Evolutionary conservation across 2,888 invertebrate genomes (phyloP).

Genomic region (Hedychridium roseum): DNA sequence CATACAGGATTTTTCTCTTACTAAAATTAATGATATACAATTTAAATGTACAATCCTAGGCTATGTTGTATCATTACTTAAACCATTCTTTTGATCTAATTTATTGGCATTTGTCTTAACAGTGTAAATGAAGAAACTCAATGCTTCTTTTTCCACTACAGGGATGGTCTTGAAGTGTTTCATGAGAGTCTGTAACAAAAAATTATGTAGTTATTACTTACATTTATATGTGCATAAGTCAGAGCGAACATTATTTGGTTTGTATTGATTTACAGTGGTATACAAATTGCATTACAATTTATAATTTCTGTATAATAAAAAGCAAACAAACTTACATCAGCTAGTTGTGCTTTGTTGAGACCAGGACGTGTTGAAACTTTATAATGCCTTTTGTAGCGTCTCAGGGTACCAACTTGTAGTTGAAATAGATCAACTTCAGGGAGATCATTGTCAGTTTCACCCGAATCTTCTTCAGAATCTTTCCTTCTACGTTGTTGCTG

Average conservation of each 20-base stretch:
- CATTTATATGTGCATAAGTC: not conserved
- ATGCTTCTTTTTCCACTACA: slow-evolving; percentile 92
- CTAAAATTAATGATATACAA: slow-evolving; percentile 34
- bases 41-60: slow-evolving; percentile 28
- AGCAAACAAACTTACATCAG: slow-evolving; percentile 89
- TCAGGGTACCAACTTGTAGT: slow-evolving; percentile 91
- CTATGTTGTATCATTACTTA: slow-evolving; percentile 72
- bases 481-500: slow-evolving; percentile 72
- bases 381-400: slow-evolving; percentile 92
- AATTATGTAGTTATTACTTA: slow-evolving; percentile 2
- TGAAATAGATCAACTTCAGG: slow-evolving; percentile 95
- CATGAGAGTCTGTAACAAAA: slow-evolving; percentile 80
- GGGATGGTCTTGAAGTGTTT: slow-evolving; percentile 96
- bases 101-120: slow-evolving; percentile 93
- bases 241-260: no score
- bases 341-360: slow-evolving; percentile 92
- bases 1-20: slow-evolving; percentile 32
- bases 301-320: no score
- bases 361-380: slow-evolving; percentile 92
- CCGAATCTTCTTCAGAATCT: slow-evolving; percentile 94
- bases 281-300: no score
- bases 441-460: slow-evolving; percentile 89
- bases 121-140: slow-evolving; percentile 95
- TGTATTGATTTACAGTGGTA: no score
- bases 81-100: slow-evolving; percentile 83